Evolutionary conservation across 1,140 invertebrate genomes (phyloP).

Genomic region (Matsumurasca onukii): DNA sequence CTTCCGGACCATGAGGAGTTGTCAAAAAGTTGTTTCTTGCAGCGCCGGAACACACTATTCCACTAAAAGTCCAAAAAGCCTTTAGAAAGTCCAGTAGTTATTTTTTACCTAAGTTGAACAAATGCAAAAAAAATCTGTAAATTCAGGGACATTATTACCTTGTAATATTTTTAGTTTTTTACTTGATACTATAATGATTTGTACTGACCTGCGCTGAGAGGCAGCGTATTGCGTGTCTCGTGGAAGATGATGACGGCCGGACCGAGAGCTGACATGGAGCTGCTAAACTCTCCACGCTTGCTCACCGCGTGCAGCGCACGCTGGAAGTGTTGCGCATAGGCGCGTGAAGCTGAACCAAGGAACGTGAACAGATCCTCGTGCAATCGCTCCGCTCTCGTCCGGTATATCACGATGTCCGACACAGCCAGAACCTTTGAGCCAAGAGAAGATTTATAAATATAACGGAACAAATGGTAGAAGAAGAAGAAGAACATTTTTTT

Average conservation of each 20-base stretch:
- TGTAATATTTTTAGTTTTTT: too few species aligned
- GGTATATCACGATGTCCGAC: conserved; percentile 80
- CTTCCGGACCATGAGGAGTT: too few species aligned
- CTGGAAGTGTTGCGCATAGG: conserved; percentile 74
- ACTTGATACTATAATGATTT: too few species aligned
- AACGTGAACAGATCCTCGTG: conserved; percentile 81
- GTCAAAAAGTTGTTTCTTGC: too few species aligned
- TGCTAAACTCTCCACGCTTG: conserved; percentile 53
- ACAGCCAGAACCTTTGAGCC: conserved; percentile 63
- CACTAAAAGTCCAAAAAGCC: too few species aligned
- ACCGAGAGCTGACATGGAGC: conserved; percentile 58
- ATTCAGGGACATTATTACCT: too few species aligned
- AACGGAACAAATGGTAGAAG: too few species aligned
- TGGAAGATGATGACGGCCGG: conserved; percentile 80
- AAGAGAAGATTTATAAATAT: neutral
- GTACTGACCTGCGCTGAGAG: conserved; percentile 49
- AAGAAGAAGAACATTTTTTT: too few species aligned
- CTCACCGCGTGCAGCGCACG: conserved; percentile 60
- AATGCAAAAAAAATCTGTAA: too few species aligned
- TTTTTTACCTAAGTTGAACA: too few species aligned
- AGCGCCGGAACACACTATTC: too few species aligned
- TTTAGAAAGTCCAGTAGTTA: too few species aligned
- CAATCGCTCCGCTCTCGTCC: conserved; percentile 73
- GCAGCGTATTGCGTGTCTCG: conserved; percentile 74
- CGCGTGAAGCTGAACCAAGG: conserved; percentile 72